phyloP scores from a whole-genome alignment of 2,888 invertebrate species.

The Plebejus melissa region DNA sequence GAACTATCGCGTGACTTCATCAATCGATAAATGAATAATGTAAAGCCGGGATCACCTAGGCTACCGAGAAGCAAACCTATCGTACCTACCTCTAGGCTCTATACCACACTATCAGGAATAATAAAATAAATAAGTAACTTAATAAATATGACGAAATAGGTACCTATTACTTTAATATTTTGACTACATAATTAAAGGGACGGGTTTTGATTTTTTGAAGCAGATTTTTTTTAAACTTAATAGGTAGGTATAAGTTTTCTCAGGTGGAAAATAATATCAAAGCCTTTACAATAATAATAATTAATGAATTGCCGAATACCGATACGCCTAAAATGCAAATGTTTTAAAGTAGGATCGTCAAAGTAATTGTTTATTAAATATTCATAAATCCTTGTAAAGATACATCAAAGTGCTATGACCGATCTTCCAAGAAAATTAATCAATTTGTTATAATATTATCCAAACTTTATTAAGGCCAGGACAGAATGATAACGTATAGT shows the following conservation, averaged over 20 bases:
- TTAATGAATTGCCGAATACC: too few species aligned
- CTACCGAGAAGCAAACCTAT: conserved; percentile 45
- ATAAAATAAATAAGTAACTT: too few species aligned
- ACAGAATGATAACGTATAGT: not conserved
- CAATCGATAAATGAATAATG: conserved; percentile 45
- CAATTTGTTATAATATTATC: conserved; percentile 8
- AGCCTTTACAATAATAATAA: not conserved
- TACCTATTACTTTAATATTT: too few species aligned
- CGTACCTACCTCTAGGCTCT: too few species aligned
- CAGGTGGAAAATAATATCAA: not conserved
- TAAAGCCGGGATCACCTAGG: conserved; percentile 50
- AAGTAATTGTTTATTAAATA: conserved; percentile 5
- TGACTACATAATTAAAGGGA: too few species aligned
- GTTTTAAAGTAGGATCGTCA: not conserved
- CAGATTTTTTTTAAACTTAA: not conserved
- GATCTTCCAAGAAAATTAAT: conserved; percentile 43
- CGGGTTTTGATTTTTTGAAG: too few species aligned
- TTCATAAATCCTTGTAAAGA: conserved; percentile 33
- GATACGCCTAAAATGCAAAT: not conserved
- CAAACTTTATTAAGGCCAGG: conserved; percentile 10
- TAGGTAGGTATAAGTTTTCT: not conserved
- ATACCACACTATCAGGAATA: too few species aligned
- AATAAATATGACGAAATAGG: too few species aligned
- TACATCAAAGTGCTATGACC: conserved; percentile 37
- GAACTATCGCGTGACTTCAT: conserved; percentile 38